Conservation (phyloP, 2,113 vertebrate genomes). For the Ochotona princeps region DNA sequence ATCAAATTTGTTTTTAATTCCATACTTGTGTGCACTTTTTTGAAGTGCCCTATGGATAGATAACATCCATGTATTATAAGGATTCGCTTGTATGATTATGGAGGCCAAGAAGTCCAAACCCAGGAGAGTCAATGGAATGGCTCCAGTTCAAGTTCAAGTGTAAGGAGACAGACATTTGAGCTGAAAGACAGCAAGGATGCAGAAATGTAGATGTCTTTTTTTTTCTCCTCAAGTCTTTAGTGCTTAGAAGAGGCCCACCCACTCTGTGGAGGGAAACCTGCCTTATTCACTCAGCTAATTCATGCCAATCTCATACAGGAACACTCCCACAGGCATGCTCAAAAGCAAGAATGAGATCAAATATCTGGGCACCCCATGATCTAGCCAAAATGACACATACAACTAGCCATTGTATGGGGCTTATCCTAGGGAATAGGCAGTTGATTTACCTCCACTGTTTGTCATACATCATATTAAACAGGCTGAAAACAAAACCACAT, state of each 20-base stretch:
- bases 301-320: background rate
- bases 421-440: background rate
- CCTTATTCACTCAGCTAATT: background rate
- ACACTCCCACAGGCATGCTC: background rate
- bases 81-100: background rate
- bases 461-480: background rate
- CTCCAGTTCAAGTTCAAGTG: background rate
- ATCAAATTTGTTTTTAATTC: no score
- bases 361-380: background rate
- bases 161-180: background rate
- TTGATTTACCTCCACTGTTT: background rate
- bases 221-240: background rate
- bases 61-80: background rate
- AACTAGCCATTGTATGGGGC: background rate
- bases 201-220: background rate
- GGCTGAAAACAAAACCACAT: background rate
- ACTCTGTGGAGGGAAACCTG: background rate
- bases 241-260: background rate
- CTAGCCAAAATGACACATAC: background rate
- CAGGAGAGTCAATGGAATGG: background rate
- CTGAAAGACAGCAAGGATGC: background rate
- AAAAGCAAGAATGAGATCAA: background rate
- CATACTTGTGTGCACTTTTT: no score
- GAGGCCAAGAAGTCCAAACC: background rate
- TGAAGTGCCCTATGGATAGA: no score